Evolutionary conservation across 2,888 invertebrate species (phyloP), one percentile per base, ranked within the genome.

Genomic region (Hirtodrosophila cameraria): DNA sequence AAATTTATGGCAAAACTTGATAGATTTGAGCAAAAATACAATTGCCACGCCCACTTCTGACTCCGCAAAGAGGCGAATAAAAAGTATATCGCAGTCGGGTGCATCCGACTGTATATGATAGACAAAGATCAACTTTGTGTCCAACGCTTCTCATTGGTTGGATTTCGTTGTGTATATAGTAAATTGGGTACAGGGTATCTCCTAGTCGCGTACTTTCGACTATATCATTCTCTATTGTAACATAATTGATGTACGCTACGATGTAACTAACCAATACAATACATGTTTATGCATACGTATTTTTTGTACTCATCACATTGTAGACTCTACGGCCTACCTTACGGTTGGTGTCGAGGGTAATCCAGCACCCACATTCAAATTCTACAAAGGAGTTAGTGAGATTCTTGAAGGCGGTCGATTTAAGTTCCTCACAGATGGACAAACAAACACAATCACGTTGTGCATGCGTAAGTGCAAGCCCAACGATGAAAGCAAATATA

Each of bases 401-500:
- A 96, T 98, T 84, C 94, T 97, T 88, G 97, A 97, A 91, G 97
- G 98, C 76, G 99, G 99, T 75, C 94, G 98, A 66, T 98, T 97
- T 92, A 98, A 97, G 91, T 96, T 97, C 90, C 93, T 97, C 84
- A 98, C 99, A 30, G 99, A 99, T 91, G 97, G 98, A 42, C 97
- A 97, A 86, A 95, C 95, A 60, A 97, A 97, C 89, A 94, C 96
- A 58, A 96, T 99, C 81, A 97, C 97, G 31, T 93, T 99, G 65
- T 97, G 97, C 90, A 97, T 99, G 92, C 94, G 97, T 84, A 99
- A 99, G 92, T 95, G 97, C 75, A 97, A 98, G 89, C 96, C 97
- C 39, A 96, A 97, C 88, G 99, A 99, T 94, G 99, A 99, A 92
- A 97, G 97, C 49, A 96, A 96, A 92, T 99, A 98, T 92, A 97